Conservation (phyloP, 2,113 vertebrate genomes). For the Petaurus breviceps region DNA sequence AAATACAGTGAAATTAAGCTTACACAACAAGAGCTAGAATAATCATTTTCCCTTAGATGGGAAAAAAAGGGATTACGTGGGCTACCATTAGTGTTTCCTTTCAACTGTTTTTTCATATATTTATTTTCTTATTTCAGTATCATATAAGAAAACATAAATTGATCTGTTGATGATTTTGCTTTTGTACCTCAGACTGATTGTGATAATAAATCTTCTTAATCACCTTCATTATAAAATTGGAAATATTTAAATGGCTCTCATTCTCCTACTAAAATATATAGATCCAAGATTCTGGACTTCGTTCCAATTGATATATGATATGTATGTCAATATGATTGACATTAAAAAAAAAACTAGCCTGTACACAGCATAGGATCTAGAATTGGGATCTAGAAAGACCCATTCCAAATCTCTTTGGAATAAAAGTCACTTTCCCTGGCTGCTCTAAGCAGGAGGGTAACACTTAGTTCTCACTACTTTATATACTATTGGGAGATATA, state of each 20-base stretch:
- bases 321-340: not conserved
- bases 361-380: not conserved
- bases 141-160: not conserved
- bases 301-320: not conserved
- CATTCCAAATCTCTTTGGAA: not conserved
- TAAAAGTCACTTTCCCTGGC: not conserved
- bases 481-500: not conserved
- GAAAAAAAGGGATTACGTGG: not conserved
- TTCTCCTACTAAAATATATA: not conserved
- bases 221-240: slow-evolving; percentile 31
- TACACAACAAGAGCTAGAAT: not conserved
- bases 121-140: slow-evolving; percentile 49
- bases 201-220: not conserved
- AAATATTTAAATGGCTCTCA: not conserved
- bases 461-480: not conserved
- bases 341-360: not conserved
- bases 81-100: not conserved
- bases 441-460: not conserved
- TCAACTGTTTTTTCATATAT: slow-evolving; percentile 52
- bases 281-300: not conserved
- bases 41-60: not conserved
- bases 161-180: slow-evolving; percentile 31
- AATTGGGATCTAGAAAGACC: not conserved
- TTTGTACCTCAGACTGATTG: not conserved
- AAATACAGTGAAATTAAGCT: slow-evolving; percentile 4